Conservation (phyloP, 37 sponge, comb jelly and placozoan genomes). For the Beroe ovata region DNA sequence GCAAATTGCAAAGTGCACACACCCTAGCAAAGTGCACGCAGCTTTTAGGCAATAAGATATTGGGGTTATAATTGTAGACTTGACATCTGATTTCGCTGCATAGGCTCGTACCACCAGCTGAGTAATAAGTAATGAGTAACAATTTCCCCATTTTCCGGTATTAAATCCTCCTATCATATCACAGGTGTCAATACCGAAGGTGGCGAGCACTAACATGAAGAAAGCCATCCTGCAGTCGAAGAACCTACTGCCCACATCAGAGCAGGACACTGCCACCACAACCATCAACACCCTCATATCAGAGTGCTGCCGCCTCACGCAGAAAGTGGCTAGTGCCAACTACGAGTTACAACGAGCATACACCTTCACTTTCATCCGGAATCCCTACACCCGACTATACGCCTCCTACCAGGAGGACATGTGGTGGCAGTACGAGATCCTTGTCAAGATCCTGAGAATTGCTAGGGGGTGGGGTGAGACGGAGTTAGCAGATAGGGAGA, state of each 20-base stretch:
- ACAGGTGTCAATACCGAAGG: slow-evolving; percentile 43
- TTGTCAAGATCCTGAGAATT: neutral
- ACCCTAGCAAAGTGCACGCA: too few species aligned
- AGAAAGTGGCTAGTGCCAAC: neutral
- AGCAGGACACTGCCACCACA: neutral
- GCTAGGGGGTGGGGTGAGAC: slow-evolving; percentile 13
- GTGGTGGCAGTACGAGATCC: neutral
- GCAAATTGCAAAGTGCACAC: too few species aligned
- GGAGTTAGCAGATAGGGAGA: neutral
- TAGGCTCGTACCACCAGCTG: too few species aligned
- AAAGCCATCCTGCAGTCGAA: neutral
- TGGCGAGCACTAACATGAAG: slow-evolving; percentile 34
- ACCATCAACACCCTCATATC: neutral
- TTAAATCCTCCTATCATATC: too few species aligned
- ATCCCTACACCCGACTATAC: slow-evolving; percentile 62
- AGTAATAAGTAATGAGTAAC: too few species aligned
- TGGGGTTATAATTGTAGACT: too few species aligned
- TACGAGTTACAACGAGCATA: slow-evolving; percentile 16
- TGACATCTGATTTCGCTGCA: too few species aligned
- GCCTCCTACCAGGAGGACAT: slow-evolving; percentile 44
- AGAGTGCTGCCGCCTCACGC: slow-evolving; percentile 15
- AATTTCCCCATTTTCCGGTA: too few species aligned
- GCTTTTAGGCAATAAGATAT: too few species aligned
- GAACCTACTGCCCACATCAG: too few species aligned
- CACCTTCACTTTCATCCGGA: slow-evolving; percentile 65